These are phyloP conservation scores for Macrotrachela quadricornifera DNA, from an alignment of 1,140 invertebrate species.

Conservation along the genomic window DNA sequence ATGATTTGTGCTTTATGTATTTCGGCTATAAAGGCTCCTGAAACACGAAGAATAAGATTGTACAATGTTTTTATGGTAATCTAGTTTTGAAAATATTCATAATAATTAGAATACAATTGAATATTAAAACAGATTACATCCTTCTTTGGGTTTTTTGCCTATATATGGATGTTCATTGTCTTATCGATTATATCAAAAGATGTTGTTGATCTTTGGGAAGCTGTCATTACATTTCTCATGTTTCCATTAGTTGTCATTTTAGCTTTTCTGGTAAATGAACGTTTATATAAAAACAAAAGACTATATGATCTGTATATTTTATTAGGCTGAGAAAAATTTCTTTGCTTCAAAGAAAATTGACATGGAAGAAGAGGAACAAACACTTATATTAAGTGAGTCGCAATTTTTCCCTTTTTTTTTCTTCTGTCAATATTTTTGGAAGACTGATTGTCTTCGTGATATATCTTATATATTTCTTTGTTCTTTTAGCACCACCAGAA, in stretches of 20 bases:
- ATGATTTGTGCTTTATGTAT: slow-evolving; percentile 29
- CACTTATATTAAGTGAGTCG: neutral
- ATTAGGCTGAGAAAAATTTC: slow-evolving; percentile 35
- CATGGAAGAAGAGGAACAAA: slow-evolving; percentile 9
- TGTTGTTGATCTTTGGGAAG: slow-evolving; percentile 41
- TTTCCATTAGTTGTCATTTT: slow-evolving; percentile 35
- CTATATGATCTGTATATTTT: slow-evolving; percentile 31
- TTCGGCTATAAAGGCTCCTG: slow-evolving; percentile 14
- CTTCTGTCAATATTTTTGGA: too few species aligned
- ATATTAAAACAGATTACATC: slow-evolving; percentile 24
- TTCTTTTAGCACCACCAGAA: slow-evolving; percentile 31
- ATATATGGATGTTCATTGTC: slow-evolving; percentile 39
- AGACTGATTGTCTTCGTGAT: too few species aligned
- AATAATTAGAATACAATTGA: neutral
- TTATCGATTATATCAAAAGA: slow-evolving; percentile 20
- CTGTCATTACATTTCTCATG: slow-evolving; percentile 38
- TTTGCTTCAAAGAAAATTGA: slow-evolving; percentile 15
- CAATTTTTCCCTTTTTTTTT: too few species aligned
- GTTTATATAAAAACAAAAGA: too few species aligned
- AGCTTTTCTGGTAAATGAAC: slow-evolving; percentile 7
- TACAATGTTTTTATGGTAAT: slow-evolving; percentile 27
- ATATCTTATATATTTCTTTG: neutral
- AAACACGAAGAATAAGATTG: slow-evolving; percentile 24
- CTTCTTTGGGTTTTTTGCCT: slow-evolving; percentile 39
- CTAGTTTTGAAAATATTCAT: neutral